These are phyloP conservation scores for Leuciscus idus DNA, from an alignment of 2,113 vertebrate species.

Conservation along the genomic window DNA sequence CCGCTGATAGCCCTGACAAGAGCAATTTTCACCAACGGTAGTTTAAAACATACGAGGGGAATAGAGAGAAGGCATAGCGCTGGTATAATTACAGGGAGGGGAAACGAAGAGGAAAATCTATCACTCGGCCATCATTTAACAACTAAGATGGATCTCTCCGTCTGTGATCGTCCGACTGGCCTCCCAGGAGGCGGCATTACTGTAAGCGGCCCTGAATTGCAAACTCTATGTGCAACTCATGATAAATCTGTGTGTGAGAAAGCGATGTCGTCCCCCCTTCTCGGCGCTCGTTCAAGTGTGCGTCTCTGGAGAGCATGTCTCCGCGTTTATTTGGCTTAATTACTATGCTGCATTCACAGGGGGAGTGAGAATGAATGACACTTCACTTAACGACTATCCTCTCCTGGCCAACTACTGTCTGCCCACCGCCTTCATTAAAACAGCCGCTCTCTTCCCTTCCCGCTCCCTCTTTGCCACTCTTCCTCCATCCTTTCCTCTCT, in stretches of 20 bases:
- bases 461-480: constrained; percentile 28
- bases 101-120: constrained; percentile 56
- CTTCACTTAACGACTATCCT: constrained; percentile 69
- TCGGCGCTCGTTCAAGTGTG: constrained; percentile 59
- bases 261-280: constrained; percentile 60
- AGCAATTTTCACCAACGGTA: constrained; percentile 42
- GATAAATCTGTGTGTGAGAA: constrained; percentile 55
- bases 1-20: constrained; percentile 51
- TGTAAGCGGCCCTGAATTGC: constrained; percentile 38
- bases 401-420: constrained; percentile 65
- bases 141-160: constrained; percentile 63
- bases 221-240: constrained; percentile 46
- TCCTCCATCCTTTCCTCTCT: constrained; percentile 36
- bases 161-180: constrained; percentile 60
- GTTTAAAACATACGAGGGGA: constrained; percentile 28
- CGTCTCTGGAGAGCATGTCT: constrained; percentile 68
- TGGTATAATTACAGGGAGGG: constrained; percentile 63
- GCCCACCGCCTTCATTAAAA: constrained; percentile 74
- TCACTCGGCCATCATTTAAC: constrained; percentile 51
- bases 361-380: constrained; percentile 69
- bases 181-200: constrained; percentile 58
- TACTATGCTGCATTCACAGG: constrained; percentile 65
- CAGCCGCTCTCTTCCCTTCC: constrained; percentile 52
- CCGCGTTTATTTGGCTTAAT: constrained; percentile 76
- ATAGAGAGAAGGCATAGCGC: constrained; percentile 52